Evolutionary conservation across 2,888 invertebrate genomes (phyloP).

Genomic region (Galeopsomyia nigrocyanea): DNA sequence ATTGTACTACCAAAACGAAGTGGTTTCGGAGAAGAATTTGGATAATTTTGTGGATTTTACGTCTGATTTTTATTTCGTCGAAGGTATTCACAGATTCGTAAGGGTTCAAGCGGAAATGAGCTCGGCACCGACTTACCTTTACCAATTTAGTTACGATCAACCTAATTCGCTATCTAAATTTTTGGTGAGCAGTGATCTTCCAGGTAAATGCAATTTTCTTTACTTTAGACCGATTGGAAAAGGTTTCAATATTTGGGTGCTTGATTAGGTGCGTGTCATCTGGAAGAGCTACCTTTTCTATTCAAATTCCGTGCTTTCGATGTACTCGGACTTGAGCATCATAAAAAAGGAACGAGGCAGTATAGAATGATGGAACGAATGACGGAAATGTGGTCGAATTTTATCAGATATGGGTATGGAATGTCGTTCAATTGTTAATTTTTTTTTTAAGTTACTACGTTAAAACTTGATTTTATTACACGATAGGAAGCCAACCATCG

Average conservation of each 20-base stretch:
- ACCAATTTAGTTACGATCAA: conserved; percentile 71
- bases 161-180: background rate
- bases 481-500: conserved; percentile 60
- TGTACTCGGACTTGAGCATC: background rate
- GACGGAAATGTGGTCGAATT: conserved; percentile 63
- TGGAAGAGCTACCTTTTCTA: conserved; percentile 57
- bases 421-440: background rate
- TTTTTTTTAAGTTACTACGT: background rate
- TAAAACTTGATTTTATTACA: background rate
- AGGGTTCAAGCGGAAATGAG: conserved; percentile 66
- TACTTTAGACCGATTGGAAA: too few species aligned
- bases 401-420: conserved; percentile 63
- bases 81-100: conserved; percentile 68
- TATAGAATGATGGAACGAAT: conserved; percentile 54
- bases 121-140: conserved; percentile 71
- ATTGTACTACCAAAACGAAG: conserved; percentile 54
- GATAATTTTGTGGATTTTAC: conserved; percentile 70
- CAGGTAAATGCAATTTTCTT: conserved; percentile 43
- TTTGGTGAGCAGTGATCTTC: conserved; percentile 48
- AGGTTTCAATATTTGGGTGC: too few species aligned
- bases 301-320: conserved; percentile 48
- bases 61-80: conserved; percentile 71
- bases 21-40: conserved; percentile 54
- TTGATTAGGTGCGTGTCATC: too few species aligned
- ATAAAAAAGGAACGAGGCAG: conserved; percentile 36